These are phyloP conservation scores for Heliconius hewitsoni DNA, from an alignment of 1,140 invertebrate species.

Conservation along the genomic window DNA sequence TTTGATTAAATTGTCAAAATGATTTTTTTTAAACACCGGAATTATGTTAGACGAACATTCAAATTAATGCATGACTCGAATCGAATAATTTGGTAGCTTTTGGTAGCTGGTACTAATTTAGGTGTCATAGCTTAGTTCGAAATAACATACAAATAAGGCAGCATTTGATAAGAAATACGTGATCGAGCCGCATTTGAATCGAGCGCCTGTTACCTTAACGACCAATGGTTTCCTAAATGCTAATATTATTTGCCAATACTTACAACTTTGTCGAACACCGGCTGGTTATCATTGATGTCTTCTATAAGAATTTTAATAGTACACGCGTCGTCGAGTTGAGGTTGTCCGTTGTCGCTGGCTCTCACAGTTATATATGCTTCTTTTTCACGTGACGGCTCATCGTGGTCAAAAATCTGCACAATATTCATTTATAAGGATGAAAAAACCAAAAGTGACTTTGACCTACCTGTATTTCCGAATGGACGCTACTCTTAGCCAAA, in stretches of 20 bases:
- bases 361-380: slow-evolving; percentile 87
- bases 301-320: slow-evolving; percentile 92
- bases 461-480: slow-evolving; percentile 44
- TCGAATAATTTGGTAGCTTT: not conserved
- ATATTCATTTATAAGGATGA: slow-evolving; percentile 28
- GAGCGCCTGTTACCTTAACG: slow-evolving; percentile 30
- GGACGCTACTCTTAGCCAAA: slow-evolving; percentile 27
- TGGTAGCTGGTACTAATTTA: slow-evolving; percentile 22
- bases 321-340: slow-evolving; percentile 91
- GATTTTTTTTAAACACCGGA: not conserved
- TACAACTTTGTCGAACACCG: slow-evolving; percentile 91
- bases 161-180: slow-evolving; percentile 20
- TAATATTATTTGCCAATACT: slow-evolving; percentile 48
- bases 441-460: not conserved
- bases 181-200: slow-evolving; percentile 23
- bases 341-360: slow-evolving; percentile 92
- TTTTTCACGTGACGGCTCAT: slow-evolving; percentile 92
- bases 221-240: slow-evolving; percentile 1
- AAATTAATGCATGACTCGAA: not conserved
- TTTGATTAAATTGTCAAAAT: slow-evolving; percentile 1
- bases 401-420: slow-evolving; percentile 88
- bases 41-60: not conserved
- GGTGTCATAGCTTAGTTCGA: slow-evolving; percentile 24
- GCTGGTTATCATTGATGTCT: slow-evolving; percentile 94
- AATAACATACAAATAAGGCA: slow-evolving; percentile 13